Percentiles rank a stretch among this genome's conserved stretches.
phyloP scores from a whole-genome alignment of 2,888 invertebrate species.

The Xanthorhoe designata region DNA sequence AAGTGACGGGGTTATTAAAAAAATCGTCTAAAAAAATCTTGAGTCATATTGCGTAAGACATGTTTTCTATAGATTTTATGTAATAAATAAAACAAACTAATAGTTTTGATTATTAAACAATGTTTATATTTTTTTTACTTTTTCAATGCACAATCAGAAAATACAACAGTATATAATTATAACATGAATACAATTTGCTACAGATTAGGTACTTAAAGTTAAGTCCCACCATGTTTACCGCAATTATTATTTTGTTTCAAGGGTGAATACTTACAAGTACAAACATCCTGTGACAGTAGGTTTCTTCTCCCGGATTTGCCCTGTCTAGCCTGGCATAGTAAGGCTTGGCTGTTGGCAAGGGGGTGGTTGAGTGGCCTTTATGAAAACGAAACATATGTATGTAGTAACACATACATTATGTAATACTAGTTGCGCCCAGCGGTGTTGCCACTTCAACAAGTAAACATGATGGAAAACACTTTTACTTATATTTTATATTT shows the following conservation, averaged over 20 bases:
- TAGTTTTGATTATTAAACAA: slow-evolving; percentile 47
- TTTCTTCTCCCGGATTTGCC: too few species aligned
- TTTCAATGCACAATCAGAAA: slow-evolving; percentile 57
- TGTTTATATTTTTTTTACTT: slow-evolving; percentile 57
- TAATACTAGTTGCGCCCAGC: too few species aligned
- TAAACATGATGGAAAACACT: not conserved
- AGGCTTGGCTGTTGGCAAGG: too few species aligned
- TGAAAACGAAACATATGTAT: too few species aligned
- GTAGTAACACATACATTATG: too few species aligned
- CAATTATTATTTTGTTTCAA: not conserved
- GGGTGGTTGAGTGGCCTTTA: too few species aligned
- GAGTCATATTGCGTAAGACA: too few species aligned
- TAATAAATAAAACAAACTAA: slow-evolving; percentile 7
- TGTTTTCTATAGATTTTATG: too few species aligned
- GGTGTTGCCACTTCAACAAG: not conserved
- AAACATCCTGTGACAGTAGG: not conserved
- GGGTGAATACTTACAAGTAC: not conserved
- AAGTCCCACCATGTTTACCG: not conserved
- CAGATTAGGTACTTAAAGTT: not conserved
- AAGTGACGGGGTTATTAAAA: too few species aligned
- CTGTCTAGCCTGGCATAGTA: too few species aligned
- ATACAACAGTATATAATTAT: slow-evolving; percentile 55
- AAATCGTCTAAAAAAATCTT: too few species aligned
- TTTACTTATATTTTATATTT: not conserved
- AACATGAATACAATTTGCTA: slow-evolving; percentile 40